phyloP scores from a whole-genome alignment of 2,888 invertebrate species.

The Tortricodes alternella region DNA sequence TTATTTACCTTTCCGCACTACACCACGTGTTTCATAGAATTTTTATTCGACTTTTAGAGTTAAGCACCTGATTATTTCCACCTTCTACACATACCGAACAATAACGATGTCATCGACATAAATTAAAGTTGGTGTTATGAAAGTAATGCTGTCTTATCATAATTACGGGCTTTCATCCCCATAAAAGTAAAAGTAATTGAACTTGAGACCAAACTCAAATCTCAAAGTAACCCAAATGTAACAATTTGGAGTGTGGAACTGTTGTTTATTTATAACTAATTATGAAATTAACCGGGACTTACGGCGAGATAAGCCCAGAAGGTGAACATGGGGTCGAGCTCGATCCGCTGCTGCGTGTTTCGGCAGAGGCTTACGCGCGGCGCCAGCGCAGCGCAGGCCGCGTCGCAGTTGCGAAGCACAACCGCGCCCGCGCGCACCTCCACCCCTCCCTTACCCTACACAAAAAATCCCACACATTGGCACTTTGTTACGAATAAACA shows the following conservation, averaged over 20 bases:
- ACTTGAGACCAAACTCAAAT: not conserved
- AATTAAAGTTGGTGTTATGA: not conserved
- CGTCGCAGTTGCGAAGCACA: constrained; percentile 75
- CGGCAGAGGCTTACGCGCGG: constrained; percentile 83
- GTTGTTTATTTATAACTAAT: not conserved
- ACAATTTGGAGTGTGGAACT: not conserved
- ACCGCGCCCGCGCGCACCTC: constrained; percentile 54
- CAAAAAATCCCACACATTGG: constrained; percentile 22
- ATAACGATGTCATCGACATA: not conserved
- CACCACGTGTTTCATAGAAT: constrained; percentile 46
- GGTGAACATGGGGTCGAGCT: constrained; percentile 85
- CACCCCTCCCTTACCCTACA: constrained; percentile 45
- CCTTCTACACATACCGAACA: not conserved
- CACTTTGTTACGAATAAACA: not conserved
- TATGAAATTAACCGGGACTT: constrained; percentile 48
- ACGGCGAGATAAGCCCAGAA: constrained; percentile 88
- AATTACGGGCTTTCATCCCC: no score
- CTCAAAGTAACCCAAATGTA: not conserved
- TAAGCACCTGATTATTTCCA: not conserved
- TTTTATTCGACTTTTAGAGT: not conserved
- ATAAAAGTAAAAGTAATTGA: not conserved
- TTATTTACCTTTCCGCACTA: constrained; percentile 42
- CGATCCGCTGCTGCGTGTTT: constrained; percentile 82
- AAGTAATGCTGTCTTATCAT: no score
- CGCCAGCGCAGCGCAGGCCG: constrained; percentile 83